A percentile compares a stretch with the other conserved stretches of the same genome.
Conservation (phyloP, 2,113 vertebrate genomes). For the Cathartes aura region DNA sequence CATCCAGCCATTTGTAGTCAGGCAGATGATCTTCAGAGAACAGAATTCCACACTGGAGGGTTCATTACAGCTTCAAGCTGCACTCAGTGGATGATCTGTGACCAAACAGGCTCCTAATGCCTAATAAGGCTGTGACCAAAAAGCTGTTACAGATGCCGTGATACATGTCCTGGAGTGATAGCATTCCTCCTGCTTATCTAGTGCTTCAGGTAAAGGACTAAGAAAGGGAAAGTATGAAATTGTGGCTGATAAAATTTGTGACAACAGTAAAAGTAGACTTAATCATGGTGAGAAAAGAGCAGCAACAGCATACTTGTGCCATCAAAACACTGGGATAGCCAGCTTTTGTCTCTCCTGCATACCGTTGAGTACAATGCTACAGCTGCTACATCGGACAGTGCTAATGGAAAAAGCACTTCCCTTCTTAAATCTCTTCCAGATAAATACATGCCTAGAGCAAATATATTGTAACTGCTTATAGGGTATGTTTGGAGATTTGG, state of each 20-base stretch:
- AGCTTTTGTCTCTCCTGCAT: neutral
- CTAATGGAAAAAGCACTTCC: neutral
- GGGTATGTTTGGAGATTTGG: neutral
- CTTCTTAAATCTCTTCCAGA: neutral
- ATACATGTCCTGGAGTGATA: neutral
- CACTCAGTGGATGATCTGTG: neutral
- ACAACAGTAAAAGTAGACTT: neutral
- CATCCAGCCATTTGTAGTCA: neutral
- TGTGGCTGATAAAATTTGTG: neutral
- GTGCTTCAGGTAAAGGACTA: neutral
- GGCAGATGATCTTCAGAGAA: neutral
- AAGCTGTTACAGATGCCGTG: rapidly evolving
- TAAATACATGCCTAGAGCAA: neutral
- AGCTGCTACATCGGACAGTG: neutral
- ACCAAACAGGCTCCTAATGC: neutral
- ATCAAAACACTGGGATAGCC: neutral
- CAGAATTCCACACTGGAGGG: neutral
- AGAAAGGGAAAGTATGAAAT: neutral
- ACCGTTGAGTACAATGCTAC: rapidly evolving
- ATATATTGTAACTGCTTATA: neutral
- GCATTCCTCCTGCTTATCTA: neutral
- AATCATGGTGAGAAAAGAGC: neutral
- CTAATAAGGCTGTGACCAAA: neutral
- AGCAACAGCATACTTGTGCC: neutral
- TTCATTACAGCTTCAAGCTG: neutral